These are phyloP conservation scores for Drosophila pegasa DNA, from an alignment of 2,888 invertebrate genomes.

Conservation along the genomic window DNA sequence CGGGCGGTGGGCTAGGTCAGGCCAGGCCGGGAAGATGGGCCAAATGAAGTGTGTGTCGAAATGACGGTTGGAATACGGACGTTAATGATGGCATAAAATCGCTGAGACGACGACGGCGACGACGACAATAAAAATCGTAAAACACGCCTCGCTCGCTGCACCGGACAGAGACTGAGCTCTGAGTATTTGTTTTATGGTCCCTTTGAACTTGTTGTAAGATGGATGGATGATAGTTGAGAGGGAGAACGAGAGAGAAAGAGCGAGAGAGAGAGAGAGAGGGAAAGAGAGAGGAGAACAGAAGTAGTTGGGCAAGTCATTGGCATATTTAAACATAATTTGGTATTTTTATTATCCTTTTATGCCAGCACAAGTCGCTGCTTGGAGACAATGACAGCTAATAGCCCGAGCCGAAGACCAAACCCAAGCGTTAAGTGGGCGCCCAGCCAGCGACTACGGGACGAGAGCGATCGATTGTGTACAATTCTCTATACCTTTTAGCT, in stretches of 20 bases:
- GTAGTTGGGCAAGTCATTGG: slow-evolving; percentile 47
- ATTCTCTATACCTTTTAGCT: background rate
- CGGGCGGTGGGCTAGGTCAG: slow-evolving; percentile 49
- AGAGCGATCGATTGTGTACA: slow-evolving; percentile 9
- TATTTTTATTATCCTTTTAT: slow-evolving; percentile 75
- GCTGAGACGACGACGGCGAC: slow-evolving; percentile 55
- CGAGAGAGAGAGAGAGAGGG: background rate
- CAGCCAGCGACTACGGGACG: slow-evolving; percentile 3
- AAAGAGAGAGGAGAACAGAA: slow-evolving; percentile 2
- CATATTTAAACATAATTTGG: slow-evolving; percentile 78
- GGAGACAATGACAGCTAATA: slow-evolving; percentile 72
- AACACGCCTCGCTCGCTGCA: slow-evolving; percentile 63
- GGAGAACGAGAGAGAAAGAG: background rate
- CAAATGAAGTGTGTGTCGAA: slow-evolving; percentile 55
- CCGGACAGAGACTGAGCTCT: slow-evolving; percentile 18
- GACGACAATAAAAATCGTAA: slow-evolving; percentile 65
- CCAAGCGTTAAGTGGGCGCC: slow-evolving; percentile 49
- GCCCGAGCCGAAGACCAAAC: slow-evolving; percentile 18
- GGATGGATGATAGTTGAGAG: slow-evolving; percentile 7
- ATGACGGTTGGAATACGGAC: slow-evolving; percentile 36
- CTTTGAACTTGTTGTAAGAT: slow-evolving; percentile 15
- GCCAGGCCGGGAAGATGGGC: slow-evolving; percentile 13
- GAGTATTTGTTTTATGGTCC: slow-evolving; percentile 54
- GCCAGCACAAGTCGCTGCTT: slow-evolving; percentile 54
- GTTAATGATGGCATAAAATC: slow-evolving; percentile 62